phyloP scores from a whole-genome alignment of 2,797 vertebrate genomes.

The Mergus octosetaceus region DNA sequence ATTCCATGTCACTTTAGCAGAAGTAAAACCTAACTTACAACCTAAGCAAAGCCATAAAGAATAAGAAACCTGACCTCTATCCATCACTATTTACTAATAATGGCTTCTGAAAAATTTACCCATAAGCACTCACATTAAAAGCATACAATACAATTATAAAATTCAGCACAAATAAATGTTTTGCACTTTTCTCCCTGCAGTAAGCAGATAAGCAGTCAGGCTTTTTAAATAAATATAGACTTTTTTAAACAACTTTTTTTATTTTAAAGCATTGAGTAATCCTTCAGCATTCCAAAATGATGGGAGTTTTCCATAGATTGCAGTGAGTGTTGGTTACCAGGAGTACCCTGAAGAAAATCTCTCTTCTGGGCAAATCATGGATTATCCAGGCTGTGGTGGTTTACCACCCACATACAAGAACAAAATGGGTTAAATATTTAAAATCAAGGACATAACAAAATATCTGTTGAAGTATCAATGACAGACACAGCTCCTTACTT shows the following conservation, averaged over 20 bases:
- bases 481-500: background rate
- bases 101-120: background rate
- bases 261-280: background rate
- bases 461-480: accelerated
- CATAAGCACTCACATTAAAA: background rate
- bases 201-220: background rate
- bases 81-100: background rate
- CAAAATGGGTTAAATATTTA: background rate
- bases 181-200: background rate
- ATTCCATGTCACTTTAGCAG: background rate
- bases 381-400: background rate
- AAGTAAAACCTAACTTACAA: background rate
- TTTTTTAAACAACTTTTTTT: background rate
- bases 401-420: background rate
- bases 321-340: background rate
- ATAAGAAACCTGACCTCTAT: background rate
- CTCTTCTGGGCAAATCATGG: too few species aligned
- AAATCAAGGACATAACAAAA: background rate
- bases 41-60: background rate
- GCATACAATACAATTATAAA: background rate
- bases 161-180: background rate
- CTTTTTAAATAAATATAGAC: background rate
- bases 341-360: background rate
- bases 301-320: background rate
- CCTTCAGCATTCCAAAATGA: background rate